Conservation (phyloP, 2,113 vertebrate genomes). For the Cinclus mexicanus region DNA sequence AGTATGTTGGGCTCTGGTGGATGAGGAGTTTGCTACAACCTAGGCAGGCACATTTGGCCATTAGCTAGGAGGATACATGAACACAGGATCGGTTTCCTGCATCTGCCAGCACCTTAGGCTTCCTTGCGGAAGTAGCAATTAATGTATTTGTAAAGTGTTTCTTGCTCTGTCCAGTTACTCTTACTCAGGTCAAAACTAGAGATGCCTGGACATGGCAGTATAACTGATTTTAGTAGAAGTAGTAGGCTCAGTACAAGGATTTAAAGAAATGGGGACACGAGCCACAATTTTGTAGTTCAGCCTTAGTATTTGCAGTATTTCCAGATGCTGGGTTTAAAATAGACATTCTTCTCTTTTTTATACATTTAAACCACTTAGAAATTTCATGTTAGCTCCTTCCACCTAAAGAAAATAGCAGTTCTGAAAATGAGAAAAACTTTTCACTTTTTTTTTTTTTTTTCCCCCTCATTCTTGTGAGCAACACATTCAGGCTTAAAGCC, state of each 20-base stretch:
- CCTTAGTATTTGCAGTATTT: not conserved
- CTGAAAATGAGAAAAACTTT: not conserved
- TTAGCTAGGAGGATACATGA: not conserved
- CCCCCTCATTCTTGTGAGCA: not conserved
- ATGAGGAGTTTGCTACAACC: not conserved
- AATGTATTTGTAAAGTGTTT: not conserved
- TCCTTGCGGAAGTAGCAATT: not conserved
- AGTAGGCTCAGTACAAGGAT: not conserved
- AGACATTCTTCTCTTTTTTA: not conserved
- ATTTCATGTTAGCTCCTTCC: not conserved
- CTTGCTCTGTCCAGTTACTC: not conserved
- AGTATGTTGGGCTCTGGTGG: not conserved
- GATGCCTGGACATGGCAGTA: not conserved
- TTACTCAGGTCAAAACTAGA: not conserved
- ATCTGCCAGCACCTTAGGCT: not conserved
- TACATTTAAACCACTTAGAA: not conserved
- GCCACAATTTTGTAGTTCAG: not conserved
- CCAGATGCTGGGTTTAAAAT: not conserved
- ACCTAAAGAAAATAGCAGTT: not conserved
- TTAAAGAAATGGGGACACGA: not conserved
- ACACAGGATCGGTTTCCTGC: not conserved
- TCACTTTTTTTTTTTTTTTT: not conserved
- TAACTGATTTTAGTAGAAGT: not conserved
- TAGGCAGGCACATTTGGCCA: not conserved
- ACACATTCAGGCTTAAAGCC: not conserved